phyloP scores from a whole-genome alignment of 1,140 invertebrate genomes.

The Drusus annulatus region DNA sequence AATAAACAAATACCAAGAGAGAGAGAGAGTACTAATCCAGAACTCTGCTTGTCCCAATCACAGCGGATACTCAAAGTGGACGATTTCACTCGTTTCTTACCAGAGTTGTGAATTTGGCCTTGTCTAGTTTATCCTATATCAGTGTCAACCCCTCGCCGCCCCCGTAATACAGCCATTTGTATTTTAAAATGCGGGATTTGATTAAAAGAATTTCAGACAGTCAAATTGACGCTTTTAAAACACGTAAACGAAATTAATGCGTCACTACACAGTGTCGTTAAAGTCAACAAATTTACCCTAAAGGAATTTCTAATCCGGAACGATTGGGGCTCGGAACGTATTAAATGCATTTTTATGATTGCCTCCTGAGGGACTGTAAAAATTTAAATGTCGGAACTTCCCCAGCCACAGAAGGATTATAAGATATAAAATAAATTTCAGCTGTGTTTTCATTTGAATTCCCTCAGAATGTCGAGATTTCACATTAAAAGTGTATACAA shows the following conservation, averaged over 20 bases:
- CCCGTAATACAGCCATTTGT: conserved; percentile 50
- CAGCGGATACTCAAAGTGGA: too few relatives aligned
- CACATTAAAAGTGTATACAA: too few relatives aligned
- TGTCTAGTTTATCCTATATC: too few relatives aligned
- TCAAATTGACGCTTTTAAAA: conserved; percentile 52
- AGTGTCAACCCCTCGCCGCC: neutral
- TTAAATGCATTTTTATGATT: conserved; percentile 17
- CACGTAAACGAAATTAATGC: conserved; percentile 52
- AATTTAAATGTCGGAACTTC: neutral
- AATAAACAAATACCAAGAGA: too few relatives aligned
- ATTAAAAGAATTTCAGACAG: conserved; percentile 53
- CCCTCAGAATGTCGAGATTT: too few relatives aligned
- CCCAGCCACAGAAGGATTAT: too few relatives aligned
- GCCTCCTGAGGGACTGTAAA: conserved; percentile 7
- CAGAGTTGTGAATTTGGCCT: too few relatives aligned
- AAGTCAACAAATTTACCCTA: conserved; percentile 31
- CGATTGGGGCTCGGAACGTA: conserved; percentile 14
- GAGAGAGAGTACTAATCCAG: too few relatives aligned
- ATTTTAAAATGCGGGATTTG: conserved; percentile 46
- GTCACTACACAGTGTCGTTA: conserved; percentile 9
- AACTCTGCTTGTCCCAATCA: too few relatives aligned
- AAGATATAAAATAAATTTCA: too few relatives aligned
- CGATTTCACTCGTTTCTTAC: too few relatives aligned
- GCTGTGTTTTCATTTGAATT: too few relatives aligned
- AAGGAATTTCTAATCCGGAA: neutral